phyloP scores from a whole-genome alignment of 1,140 invertebrate genomes.

The Drosophila orosa region DNA sequence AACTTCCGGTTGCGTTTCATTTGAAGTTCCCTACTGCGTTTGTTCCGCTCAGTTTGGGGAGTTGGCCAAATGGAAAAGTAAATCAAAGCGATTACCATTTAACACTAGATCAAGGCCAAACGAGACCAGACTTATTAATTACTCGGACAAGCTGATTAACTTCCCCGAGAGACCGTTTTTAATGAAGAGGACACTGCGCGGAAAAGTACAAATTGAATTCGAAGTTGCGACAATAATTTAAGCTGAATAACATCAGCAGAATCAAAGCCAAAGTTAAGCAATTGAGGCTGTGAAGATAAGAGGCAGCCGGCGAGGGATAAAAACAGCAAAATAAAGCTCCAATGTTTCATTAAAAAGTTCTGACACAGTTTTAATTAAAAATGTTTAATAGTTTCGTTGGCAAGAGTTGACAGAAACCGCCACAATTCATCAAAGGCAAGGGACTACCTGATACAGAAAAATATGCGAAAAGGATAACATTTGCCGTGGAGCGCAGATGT shows the following conservation, averaged over 20 bases:
- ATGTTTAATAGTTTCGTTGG: constrained; percentile 38
- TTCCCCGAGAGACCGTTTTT: constrained; percentile 15
- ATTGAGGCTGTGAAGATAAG: constrained; percentile 2
- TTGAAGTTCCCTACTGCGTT: constrained; percentile 52
- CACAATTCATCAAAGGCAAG: constrained; percentile 32
- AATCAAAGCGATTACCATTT: constrained; percentile 60
- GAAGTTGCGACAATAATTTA: constrained; percentile 9
- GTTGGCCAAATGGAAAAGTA: constrained; percentile 57
- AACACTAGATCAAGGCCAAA: constrained; percentile 27
- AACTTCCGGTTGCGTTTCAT: constrained; percentile 51
- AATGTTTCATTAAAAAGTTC: constrained; percentile 43
- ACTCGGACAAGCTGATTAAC: constrained; percentile 54
- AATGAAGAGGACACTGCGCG: constrained; percentile 16
- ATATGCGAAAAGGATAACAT: constrained; percentile 5
- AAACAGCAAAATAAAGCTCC: constrained; percentile 11
- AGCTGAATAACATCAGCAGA: constrained; percentile 8
- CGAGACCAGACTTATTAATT: constrained; percentile 59
- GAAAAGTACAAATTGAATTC: constrained; percentile 1
- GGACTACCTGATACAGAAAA: constrained; percentile 2
- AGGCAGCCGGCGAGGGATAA: constrained; percentile 3
- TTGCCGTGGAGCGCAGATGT: not conserved
- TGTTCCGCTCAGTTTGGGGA: constrained; percentile 50
- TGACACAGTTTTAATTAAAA: constrained; percentile 59
- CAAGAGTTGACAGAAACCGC: constrained; percentile 27
- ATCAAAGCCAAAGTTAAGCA: constrained; percentile 14